phyloP scores from a whole-genome alignment of 2,113 vertebrate genomes.

The Pycnonotus jocosus region DNA sequence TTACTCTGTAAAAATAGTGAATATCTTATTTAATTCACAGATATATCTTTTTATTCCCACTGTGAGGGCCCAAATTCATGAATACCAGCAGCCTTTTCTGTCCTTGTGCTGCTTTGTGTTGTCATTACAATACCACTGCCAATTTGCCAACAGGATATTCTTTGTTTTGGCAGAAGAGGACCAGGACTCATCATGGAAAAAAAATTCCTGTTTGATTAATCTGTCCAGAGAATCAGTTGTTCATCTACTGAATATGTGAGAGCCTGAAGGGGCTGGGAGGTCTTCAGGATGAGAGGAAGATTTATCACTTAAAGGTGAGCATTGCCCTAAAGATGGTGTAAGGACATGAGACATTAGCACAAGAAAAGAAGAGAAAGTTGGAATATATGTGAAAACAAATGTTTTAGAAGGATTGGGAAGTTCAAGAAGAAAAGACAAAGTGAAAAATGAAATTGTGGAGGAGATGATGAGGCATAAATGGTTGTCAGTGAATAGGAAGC shows the following conservation, averaged over 20 bases:
- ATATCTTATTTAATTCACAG: not conserved
- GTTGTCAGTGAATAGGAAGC: not conserved
- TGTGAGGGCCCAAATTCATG: not conserved
- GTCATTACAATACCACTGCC: not conserved
- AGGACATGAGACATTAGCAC: not conserved
- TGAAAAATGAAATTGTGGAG: constrained; percentile 29
- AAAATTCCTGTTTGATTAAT: not conserved
- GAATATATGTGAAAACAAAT: not conserved
- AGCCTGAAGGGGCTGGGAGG: not conserved
- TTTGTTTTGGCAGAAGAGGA: not conserved
- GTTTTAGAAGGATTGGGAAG: constrained; percentile 15
- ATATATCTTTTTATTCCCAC: not conserved
- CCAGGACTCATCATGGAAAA: not conserved
- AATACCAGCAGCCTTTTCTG: not conserved
- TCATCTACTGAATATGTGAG: not conserved
- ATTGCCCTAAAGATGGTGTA: not conserved
- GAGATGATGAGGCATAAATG: constrained; percentile 58
- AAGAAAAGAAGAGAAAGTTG: not conserved
- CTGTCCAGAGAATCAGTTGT: not conserved
- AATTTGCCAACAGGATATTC: not conserved
- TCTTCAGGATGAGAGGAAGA: not conserved
- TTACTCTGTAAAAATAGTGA: not conserved
- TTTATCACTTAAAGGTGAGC: not conserved
- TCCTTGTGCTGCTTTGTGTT: not conserved
- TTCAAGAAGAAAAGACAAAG: constrained; percentile 13